Conservation (phyloP, 2,797 vertebrate species). For the Aulostomus chinensis region DNA sequence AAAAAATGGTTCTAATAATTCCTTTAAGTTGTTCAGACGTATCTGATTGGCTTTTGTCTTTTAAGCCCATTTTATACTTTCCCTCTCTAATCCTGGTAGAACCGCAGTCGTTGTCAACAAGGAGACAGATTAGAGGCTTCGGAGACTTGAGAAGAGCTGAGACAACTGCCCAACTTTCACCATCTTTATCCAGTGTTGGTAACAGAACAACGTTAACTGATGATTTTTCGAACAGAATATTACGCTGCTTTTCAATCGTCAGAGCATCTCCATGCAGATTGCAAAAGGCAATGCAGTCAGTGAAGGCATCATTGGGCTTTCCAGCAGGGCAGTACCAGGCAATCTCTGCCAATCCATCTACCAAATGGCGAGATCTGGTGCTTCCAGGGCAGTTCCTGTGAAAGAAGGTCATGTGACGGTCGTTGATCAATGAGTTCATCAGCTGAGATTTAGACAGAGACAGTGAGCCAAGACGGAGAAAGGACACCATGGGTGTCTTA, state of each 20-base stretch:
- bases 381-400: conserved; percentile 64
- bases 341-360: conserved; percentile 81
- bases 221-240: conserved; percentile 65
- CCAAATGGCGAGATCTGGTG: conserved; percentile 64
- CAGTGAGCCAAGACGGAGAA: conserved; percentile 72
- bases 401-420: conserved; percentile 66
- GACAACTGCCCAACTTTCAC: conserved; percentile 29
- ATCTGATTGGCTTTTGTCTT: conserved; percentile 68
- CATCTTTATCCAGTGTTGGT: conserved; percentile 11
- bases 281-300: conserved; percentile 61
- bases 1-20: conserved; percentile 40
- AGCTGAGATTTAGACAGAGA: conserved; percentile 76
- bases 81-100: accelerated
- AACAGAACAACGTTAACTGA: conserved; percentile 71
- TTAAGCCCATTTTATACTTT: conserved; percentile 67
- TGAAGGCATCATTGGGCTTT: conserved; percentile 58
- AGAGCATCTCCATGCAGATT: conserved; percentile 72
- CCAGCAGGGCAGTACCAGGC: conserved; percentile 78
- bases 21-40: conserved; percentile 52
- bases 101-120: conserved; percentile 37
- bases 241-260: conserved; percentile 54
- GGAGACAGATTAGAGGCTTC: conserved; percentile 71
- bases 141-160: conserved; percentile 11
- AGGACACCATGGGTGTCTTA: conserved; percentile 71
- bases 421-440: conserved; percentile 62